A percentile compares a stretch with the other conserved stretches of the same genome.
Conservation (phyloP, 2,113 vertebrate species). For the Toxotes jaculatrix region DNA sequence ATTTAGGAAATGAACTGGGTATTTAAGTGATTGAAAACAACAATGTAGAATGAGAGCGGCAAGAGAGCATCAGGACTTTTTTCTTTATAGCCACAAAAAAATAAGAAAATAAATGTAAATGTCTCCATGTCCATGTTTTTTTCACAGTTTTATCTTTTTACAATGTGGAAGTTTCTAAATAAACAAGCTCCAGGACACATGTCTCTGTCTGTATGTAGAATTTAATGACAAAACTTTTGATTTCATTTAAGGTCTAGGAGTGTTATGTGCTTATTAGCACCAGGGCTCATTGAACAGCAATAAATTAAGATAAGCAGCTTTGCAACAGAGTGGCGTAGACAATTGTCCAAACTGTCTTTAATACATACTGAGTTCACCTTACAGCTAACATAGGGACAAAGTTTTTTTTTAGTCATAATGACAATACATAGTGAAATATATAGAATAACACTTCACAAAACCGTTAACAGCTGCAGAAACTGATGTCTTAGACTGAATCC, state of each 20-base stretch:
- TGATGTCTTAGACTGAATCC: constrained; percentile 31
- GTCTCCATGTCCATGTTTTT: constrained; percentile 18
- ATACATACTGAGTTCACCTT: neutral
- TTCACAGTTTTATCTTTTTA: constrained; percentile 59
- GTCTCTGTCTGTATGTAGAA: neutral
- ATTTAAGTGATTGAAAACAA: constrained; percentile 19
- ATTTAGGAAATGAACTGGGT: constrained; percentile 10
- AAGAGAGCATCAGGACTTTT: constrained; percentile 9
- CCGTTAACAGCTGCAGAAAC: constrained; percentile 2
- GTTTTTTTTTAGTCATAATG: constrained; percentile 19
- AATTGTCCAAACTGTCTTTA: constrained; percentile 22
- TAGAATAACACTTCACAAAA: constrained; percentile 31
- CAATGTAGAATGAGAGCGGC: constrained; percentile 9
- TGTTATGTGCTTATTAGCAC: constrained; percentile 5
- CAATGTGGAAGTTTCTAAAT: constrained; percentile 71
- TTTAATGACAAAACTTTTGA: neutral
- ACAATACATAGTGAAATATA: neutral
- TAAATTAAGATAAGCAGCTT: neutral
- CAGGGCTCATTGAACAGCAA: neutral
- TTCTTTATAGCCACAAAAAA: neutral
- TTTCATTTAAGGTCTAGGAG: neutral
- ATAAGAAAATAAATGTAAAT: constrained; percentile 48
- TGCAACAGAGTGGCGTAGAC: neutral
- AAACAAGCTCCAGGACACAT: constrained; percentile 56
- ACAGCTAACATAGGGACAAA: neutral